Percentiles rank a stretch among this genome's conserved stretches.
Conservation (phyloP, 2,797 vertebrate genomes). For the Apogon hyalosoma region DNA sequence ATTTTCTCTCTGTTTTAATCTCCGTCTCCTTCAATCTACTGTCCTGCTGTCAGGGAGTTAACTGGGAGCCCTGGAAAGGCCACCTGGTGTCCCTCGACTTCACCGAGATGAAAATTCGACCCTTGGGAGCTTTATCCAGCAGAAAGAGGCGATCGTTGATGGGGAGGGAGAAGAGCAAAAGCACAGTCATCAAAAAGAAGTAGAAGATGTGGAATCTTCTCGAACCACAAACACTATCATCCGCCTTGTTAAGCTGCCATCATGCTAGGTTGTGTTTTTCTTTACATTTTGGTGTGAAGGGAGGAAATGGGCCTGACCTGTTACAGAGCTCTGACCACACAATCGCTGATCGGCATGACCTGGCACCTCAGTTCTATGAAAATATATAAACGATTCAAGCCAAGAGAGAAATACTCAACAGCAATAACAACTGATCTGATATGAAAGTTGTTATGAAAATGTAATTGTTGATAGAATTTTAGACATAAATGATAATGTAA, state of each 20-base stretch:
- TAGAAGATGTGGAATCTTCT: conserved; percentile 9
- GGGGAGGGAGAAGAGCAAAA: conserved; percentile 69
- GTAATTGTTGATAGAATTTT: not conserved
- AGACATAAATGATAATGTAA: conserved; percentile 21
- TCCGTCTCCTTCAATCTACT: conserved; percentile 15
- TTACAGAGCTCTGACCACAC: not conserved
- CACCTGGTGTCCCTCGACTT: conserved; percentile 90
- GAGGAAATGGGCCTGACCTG: not conserved
- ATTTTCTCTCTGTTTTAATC: not conserved
- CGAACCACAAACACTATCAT: not conserved
- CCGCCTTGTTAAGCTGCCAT: conserved; percentile 24
- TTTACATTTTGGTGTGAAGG: conserved; percentile 10
- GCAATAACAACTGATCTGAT: too few relatives aligned
- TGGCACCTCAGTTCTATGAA: conserved; percentile 19
- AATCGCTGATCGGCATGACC: conserved; percentile 1
- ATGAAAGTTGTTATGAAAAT: conserved; percentile 39
- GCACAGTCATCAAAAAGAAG: conserved; percentile 48
- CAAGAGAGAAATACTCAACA: conserved; percentile 17
- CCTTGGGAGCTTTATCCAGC: conserved; percentile 69
- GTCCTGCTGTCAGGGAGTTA: conserved; percentile 84
- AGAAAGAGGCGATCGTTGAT: conserved; percentile 82
- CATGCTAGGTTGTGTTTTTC: conserved; percentile 22
- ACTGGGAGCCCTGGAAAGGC: conserved; percentile 94
- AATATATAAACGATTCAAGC: conserved; percentile 8
- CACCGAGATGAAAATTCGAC: conserved; percentile 90